A percentile compares a stretch with the other conserved stretches of the same genome.
Conservation (phyloP, 2,797 vertebrate genomes). For the Mus caroli region DNA sequence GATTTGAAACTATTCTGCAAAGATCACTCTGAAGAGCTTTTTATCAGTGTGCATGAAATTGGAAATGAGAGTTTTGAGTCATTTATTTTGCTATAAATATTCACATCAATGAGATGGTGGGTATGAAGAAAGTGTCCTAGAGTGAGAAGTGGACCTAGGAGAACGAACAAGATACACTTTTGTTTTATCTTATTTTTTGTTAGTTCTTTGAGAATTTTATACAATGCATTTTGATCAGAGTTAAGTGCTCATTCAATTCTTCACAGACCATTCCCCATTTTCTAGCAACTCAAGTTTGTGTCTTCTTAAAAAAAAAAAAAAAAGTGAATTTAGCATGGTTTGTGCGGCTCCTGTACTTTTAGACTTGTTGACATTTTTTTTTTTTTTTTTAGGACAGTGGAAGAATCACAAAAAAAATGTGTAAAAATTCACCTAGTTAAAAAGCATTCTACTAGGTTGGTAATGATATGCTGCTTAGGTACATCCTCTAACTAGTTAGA, state of each 20-base stretch:
- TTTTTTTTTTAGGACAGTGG: background rate
- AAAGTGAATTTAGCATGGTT: background rate
- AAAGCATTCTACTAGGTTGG: background rate
- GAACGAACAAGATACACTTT: background rate
- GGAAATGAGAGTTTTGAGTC: background rate
- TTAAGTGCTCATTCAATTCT: background rate
- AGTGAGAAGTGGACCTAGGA: background rate
- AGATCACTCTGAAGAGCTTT: background rate
- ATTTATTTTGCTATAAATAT: background rate
- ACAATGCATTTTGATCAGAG: background rate
- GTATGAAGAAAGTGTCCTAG: background rate
- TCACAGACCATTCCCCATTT: background rate
- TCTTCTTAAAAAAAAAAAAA: background rate
- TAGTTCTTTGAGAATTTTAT: background rate
- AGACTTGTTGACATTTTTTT: no score
- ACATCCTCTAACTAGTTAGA: background rate
- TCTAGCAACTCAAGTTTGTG: background rate
- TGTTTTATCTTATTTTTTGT: background rate
- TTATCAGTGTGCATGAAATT: background rate
- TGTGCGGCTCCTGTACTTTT: background rate
- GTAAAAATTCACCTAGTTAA: background rate
- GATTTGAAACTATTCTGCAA: background rate
- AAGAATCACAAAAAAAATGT: background rate
- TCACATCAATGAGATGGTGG: background rate
- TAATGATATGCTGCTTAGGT: background rate